Percentiles rank a stretch among this genome's conserved stretches.
Conservation (phyloP, 2,888 invertebrate genomes). For the Cylindroiulus punctatus region DNA sequence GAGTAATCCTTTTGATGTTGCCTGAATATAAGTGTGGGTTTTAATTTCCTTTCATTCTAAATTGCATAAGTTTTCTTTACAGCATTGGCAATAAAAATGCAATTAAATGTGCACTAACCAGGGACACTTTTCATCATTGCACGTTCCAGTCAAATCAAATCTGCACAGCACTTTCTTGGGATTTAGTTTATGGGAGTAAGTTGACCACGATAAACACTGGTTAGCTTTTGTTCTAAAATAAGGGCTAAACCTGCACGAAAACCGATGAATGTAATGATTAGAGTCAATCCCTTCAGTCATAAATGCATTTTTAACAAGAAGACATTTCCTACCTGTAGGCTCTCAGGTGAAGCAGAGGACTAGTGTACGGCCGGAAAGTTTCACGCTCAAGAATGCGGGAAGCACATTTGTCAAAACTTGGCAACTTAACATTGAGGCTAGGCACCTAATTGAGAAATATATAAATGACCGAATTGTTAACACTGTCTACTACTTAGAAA, state of each 20-base stretch:
- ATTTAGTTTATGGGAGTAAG: constrained; percentile 56
- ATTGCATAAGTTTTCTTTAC: not conserved
- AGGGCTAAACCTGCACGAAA: constrained; percentile 55
- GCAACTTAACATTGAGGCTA: not conserved
- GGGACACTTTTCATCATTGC: constrained; percentile 60
- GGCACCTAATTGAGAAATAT: not conserved
- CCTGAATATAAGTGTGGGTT: constrained; percentile 39
- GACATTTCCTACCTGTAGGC: constrained; percentile 54
- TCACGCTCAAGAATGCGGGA: not conserved
- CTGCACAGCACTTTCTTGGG: constrained; percentile 59
- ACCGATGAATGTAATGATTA: not conserved
- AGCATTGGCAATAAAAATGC: not conserved
- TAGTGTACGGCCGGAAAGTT: constrained; percentile 47
- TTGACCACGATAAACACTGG: constrained; percentile 56
- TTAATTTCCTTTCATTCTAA: not conserved
- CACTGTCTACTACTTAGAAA: too few species aligned
- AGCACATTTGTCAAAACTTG: not conserved
- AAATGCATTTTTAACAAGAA: not conserved
- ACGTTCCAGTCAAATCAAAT: constrained; percentile 60
- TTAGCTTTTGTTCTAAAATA: constrained; percentile 56
- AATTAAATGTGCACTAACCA: too few species aligned
- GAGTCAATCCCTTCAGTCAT: not conserved
- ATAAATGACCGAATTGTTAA: not conserved
- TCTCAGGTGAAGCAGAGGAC: constrained; percentile 54
- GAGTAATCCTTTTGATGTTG: constrained; percentile 60